Percentiles rank a stretch among this genome's conserved stretches.
Evolutionary conservation across 2,113 vertebrate genomes (phyloP).

Genomic region (Elephas maximus): DNA sequence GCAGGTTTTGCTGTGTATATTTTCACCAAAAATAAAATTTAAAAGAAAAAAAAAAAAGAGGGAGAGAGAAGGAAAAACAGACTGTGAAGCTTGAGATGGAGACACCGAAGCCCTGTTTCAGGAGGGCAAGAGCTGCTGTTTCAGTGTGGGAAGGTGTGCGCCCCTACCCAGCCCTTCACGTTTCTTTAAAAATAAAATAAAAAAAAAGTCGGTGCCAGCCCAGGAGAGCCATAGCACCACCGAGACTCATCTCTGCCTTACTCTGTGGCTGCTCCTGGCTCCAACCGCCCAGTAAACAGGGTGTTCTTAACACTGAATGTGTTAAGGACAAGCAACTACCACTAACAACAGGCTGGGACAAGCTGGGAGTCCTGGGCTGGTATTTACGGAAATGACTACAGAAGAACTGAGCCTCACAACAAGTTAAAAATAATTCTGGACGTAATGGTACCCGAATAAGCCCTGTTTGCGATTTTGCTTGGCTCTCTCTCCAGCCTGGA

Average conservation of each 20-base stretch:
- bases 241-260: not conserved
- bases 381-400: not conserved
- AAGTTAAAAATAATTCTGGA: constrained; percentile 47
- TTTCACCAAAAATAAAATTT: too few relatives aligned
- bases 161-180: not conserved
- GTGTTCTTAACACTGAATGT: not conserved
- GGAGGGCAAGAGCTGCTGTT: not conserved
- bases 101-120: not conserved
- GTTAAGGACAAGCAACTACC: not conserved
- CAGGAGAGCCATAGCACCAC: not conserved
- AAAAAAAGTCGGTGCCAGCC: not conserved
- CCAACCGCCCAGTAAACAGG: not conserved
- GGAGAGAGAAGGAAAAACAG: not conserved
- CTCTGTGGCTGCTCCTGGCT: not conserved
- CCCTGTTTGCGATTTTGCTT: not conserved
- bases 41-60: too few relatives aligned
- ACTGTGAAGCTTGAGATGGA: not conserved
- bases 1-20: too few relatives aligned
- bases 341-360: constrained; percentile 16
- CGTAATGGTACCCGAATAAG: not conserved
- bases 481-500: not conserved
- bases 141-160: not conserved
- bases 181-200: not conserved
- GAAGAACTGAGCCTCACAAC: not conserved
- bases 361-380: not conserved